A percentile compares a stretch with the other conserved stretches of the same genome.
These are phyloP conservation scores for Argyra leucocephala DNA, from an alignment of 2,888 invertebrate species.

Conservation along the genomic window DNA sequence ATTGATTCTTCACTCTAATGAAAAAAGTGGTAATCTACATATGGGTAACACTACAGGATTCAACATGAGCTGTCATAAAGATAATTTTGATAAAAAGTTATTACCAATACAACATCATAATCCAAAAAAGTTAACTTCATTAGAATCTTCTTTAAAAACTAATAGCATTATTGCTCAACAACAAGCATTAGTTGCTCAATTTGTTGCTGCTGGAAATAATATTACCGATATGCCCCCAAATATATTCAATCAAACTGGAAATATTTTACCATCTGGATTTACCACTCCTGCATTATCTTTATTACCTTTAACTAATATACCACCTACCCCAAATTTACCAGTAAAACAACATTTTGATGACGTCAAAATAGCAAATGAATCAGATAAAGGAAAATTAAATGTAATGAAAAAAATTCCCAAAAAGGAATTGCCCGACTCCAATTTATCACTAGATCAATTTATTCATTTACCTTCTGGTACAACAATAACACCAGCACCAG, in stretches of 20 bases:
- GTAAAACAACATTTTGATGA: slow-evolving; percentile 17
- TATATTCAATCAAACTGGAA: neutral
- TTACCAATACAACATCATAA: neutral
- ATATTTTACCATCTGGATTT: neutral
- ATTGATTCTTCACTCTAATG: neutral
- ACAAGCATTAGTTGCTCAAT: neutral
- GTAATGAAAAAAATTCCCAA: slow-evolving; percentile 80
- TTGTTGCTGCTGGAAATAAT: neutral
- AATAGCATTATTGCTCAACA: neutral
- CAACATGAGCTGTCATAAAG: neutral
- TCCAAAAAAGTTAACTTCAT: neutral
- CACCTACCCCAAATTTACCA: neutral
- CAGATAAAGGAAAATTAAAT: slow-evolving; percentile 75
- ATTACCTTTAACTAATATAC: neutral
- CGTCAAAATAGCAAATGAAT: slow-evolving; percentile 61
- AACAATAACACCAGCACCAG: slow-evolving; percentile 37
- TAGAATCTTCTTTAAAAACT: neutral
- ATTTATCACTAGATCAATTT: slow-evolving; percentile 22
- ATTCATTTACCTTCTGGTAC: slow-evolving; percentile 37
- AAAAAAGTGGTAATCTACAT: neutral
- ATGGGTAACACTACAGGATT: neutral
- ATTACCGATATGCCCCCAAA: neutral
- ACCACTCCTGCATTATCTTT: neutral
- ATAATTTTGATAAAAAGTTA: neutral
- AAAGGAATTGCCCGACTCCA: slow-evolving; percentile 49